Evolutionary conservation across 92 coral and sea anemone genomes (phyloP).

Genomic region (Desmophyllum pertusum): DNA sequence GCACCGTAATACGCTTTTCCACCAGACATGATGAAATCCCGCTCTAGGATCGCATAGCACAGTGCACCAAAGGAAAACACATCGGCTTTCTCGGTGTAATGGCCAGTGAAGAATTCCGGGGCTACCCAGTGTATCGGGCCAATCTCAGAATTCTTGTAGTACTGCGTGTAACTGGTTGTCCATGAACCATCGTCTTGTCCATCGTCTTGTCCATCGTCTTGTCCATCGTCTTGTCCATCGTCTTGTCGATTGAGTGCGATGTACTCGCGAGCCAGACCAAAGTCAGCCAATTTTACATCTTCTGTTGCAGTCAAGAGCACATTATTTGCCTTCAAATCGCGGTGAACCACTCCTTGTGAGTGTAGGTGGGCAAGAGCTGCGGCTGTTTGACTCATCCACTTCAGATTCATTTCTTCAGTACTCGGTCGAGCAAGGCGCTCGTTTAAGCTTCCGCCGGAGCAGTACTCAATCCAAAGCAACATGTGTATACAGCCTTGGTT

Average conservation of each 20-base stretch:
- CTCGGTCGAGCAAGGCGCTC: slow-evolving; percentile 66
- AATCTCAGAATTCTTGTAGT: slow-evolving; percentile 48
- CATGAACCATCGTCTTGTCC: too few relatives aligned
- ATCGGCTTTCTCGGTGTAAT: slow-evolving; percentile 67
- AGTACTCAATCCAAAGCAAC: slow-evolving; percentile 69
- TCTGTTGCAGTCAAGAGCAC: slow-evolving; percentile 63
- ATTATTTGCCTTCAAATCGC: slow-evolving; percentile 72
- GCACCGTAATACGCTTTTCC: slow-evolving; percentile 53
- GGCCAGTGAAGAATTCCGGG: slow-evolving; percentile 58
- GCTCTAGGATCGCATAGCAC: slow-evolving; percentile 64
- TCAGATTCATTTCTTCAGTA: slow-evolving; percentile 36
- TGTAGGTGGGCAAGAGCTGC: slow-evolving; percentile 54
- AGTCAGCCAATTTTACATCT: slow-evolving; percentile 74
- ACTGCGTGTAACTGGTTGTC: slow-evolving; percentile 34
- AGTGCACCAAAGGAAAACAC: slow-evolving; percentile 64
- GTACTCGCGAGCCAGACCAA: slow-evolving; percentile 68
- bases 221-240: too few relatives aligned
- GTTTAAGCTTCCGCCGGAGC: slow-evolving; percentile 72
- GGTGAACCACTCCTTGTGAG: slow-evolving; percentile 52
- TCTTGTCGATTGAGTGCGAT: too few relatives aligned
- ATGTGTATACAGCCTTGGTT: slow-evolving; percentile 6
- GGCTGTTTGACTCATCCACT: slow-evolving; percentile 77
- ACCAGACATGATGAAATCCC: slow-evolving; percentile 34
- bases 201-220: too few relatives aligned
- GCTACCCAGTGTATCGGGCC: slow-evolving; percentile 65